These are phyloP conservation scores for Halcyon badia DNA, from an alignment of 2,797 vertebrate species.

Conservation along the genomic window DNA sequence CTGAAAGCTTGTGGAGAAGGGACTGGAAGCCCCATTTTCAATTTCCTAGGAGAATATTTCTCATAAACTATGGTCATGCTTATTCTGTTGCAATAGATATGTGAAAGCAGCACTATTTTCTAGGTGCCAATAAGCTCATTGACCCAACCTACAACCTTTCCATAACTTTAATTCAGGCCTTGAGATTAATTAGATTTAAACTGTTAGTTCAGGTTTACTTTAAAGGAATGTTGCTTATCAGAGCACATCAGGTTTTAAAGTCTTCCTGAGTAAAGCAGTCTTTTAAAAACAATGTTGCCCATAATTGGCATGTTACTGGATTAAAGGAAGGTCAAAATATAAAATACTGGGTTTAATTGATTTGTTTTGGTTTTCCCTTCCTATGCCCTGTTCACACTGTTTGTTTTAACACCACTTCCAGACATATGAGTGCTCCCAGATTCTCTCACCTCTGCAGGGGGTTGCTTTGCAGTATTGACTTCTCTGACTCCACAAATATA, in stretches of 20 bases:
- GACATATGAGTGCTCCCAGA: background rate
- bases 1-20: background rate
- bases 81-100: background rate
- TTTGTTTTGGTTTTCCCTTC: constrained; percentile 30
- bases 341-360: background rate
- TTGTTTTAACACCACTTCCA: background rate
- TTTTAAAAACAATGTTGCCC: background rate
- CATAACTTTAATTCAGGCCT: background rate
- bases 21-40: background rate
- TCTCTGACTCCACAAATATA: background rate
- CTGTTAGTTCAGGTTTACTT: background rate
- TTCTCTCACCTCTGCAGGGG: background rate
- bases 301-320: background rate
- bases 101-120: background rate
- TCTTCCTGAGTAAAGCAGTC: constrained; percentile 12
- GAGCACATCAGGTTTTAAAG: background rate
- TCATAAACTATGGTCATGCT: background rate
- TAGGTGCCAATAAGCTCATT: background rate
- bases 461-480: background rate
- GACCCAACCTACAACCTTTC: background rate
- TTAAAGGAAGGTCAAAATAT: background rate
- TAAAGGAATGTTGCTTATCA: background rate
- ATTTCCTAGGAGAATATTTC: background rate
- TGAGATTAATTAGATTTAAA: background rate
- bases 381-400: background rate